These are phyloP conservation scores for Melikaiella ostensackeni DNA, from an alignment of 2,888 invertebrate genomes.

Conservation along the genomic window DNA sequence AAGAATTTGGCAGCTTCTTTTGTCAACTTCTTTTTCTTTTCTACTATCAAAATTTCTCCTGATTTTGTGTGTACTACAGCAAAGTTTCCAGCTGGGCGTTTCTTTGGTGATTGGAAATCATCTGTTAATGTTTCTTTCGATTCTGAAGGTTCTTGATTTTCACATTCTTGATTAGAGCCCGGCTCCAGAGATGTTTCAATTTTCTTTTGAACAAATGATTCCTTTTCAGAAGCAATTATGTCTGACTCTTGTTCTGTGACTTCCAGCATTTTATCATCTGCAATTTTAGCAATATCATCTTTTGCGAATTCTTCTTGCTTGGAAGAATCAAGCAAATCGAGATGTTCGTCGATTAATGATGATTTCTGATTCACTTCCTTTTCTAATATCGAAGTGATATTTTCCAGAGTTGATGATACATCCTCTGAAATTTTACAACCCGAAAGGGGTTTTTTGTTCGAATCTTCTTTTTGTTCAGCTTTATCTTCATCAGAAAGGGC, in stretches of 20 bases:
- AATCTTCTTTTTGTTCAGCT: constrained; percentile 8
- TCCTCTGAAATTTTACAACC: neutral
- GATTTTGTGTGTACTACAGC: constrained; percentile 72
- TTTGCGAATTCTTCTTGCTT: constrained; percentile 41
- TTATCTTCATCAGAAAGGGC: constrained; percentile 50
- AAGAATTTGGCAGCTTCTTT: constrained; percentile 73
- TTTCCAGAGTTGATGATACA: constrained; percentile 20
- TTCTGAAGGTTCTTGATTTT: constrained; percentile 39
- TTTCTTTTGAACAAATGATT: neutral
- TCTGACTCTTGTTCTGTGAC: neutral
- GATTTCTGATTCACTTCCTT: constrained; percentile 24
- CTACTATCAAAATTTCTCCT: constrained; percentile 73
- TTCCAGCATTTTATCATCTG: neutral
- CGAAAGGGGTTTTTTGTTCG: neutral
- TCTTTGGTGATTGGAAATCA: constrained; percentile 65
- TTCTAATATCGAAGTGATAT: neutral
- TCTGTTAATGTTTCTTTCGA: constrained; percentile 50
- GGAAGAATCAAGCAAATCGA: constrained; percentile 36
- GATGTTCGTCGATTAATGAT: constrained; percentile 3
- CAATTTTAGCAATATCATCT: constrained; percentile 44
- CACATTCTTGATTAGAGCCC: neutral
- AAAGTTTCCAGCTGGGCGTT: constrained; percentile 68
- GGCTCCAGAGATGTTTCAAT: neutral
- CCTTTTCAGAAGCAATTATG: neutral
- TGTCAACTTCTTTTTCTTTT: constrained; percentile 73